These are phyloP conservation scores for Aphelinus certus DNA, from an alignment of 1,140 invertebrate species.

Conservation along the genomic window DNA sequence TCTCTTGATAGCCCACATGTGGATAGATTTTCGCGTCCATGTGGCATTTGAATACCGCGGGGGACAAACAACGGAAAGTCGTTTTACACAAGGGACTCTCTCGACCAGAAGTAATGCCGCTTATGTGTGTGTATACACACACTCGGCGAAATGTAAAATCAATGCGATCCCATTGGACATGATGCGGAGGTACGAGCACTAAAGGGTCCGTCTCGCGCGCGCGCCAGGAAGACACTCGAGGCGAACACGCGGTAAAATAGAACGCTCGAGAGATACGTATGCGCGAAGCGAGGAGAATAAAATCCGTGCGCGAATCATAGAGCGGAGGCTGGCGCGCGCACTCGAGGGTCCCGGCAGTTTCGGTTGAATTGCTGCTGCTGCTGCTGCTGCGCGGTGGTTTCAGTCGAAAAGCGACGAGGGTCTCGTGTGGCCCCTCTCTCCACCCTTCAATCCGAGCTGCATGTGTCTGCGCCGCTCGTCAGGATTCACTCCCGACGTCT, in stretches of 20 bases:
- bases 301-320: not conserved
- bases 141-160: no score
- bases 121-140: no score
- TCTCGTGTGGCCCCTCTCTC: slow-evolving; percentile 8
- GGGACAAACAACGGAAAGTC: no score
- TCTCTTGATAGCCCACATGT: no score
- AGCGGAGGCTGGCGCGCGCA: not conserved
- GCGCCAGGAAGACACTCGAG: slow-evolving; percentile 9
- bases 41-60: no score
- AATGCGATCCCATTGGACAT: no score
- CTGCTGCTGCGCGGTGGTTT: no score
- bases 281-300: not conserved
- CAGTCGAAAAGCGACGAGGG: slow-evolving; percentile 36
- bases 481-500: slow-evolving; percentile 31
- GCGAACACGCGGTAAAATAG: not conserved
- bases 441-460: slow-evolving; percentile 4
- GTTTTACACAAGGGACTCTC: no score
- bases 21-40: no score
- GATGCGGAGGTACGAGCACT: no score
- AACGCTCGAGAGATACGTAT: not conserved
- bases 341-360: slow-evolving; percentile 40
- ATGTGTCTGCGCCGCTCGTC: not conserved
- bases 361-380: slow-evolving; percentile 43
- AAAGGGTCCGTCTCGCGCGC: no score
- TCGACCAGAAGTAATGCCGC: no score